Conservation (phyloP, 2,888 invertebrate species). For the Digitonthophagus gazella region DNA sequence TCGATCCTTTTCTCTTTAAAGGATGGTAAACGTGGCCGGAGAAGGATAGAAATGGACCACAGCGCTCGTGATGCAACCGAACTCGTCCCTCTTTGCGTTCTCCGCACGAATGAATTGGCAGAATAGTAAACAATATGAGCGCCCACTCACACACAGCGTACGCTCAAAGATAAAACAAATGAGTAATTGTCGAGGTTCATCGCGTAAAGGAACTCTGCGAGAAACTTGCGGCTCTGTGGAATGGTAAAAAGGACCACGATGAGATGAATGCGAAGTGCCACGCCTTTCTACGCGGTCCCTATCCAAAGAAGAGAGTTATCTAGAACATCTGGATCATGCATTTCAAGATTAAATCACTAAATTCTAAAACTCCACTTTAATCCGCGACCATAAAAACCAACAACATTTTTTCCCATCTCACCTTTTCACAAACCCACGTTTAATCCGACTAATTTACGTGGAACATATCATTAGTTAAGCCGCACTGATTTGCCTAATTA, state of each 20-base stretch:
- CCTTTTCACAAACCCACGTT: neutral
- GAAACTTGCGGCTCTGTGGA: neutral
- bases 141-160: constrained; percentile 18
- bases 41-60: constrained; percentile 9
- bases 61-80: constrained; percentile 25
- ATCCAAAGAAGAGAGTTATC: neutral
- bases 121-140: constrained; percentile 26
- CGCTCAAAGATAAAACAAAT: constrained; percentile 18
- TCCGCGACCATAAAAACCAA: neutral
- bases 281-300: neutral
- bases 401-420: neutral
- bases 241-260: neutral
- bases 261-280: neutral
- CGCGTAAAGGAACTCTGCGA: neutral
- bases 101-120: constrained; percentile 27
- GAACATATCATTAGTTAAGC: neutral
- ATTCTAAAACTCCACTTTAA: neutral
- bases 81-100: constrained; percentile 21
- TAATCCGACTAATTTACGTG: neutral
- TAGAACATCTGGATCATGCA: neutral
- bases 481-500: neutral
- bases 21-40: neutral
- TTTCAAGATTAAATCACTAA: neutral
- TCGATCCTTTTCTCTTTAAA: constrained; percentile 5
- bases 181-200: constrained; percentile 9